Evolutionary conservation across 2,888 invertebrate genomes (phyloP), one percentile per base, ranked within the genome.

Genomic region (Alloplasta piceator): DNA sequence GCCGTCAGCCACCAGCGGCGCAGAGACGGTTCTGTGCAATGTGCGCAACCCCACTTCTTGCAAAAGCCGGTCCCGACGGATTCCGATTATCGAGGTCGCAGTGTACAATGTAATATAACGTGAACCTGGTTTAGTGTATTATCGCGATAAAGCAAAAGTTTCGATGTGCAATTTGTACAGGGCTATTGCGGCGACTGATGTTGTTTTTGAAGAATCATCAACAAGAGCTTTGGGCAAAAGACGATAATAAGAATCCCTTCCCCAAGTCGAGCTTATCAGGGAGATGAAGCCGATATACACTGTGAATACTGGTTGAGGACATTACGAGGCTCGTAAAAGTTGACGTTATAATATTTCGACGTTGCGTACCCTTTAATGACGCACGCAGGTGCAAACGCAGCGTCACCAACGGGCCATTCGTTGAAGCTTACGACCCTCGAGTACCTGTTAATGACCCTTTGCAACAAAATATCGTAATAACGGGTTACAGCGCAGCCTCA

Each of bases 361-460:
- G 86, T 84, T 84, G 84, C 84, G 87, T 78, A 66, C 84, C 26
- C 26, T 87, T 88, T 88, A 88, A 88, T 86, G 85, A 86, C 78
- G 84, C 83, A 85, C 86, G 82, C 86, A 87, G 85, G 86, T 86
- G 85, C 85, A 84, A 84, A 80, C 80, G 75, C 82, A 85, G 84
- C 82, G 80, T 85, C 80, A 75, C 81, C 82, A 85, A 80, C 81
- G 78, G 82, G 82, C 73, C 61, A 63, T 83, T 84, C 80, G 72
- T 72, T 78, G 76, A 52, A 64, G 56, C 82, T 82, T 80, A 83
- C 82, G 78, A 81, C 84, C 82, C 80, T 84, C 85, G 86, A 88
- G 87, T 87, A 87, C 84, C 86, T 83, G 88, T 86, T 88, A 88
- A 88, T 86, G 85, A 88, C 85, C 83, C 82, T 85, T 85, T 78